phyloP scores from a whole-genome alignment of 2,797 vertebrate species.

The Buceros bicornis region DNA sequence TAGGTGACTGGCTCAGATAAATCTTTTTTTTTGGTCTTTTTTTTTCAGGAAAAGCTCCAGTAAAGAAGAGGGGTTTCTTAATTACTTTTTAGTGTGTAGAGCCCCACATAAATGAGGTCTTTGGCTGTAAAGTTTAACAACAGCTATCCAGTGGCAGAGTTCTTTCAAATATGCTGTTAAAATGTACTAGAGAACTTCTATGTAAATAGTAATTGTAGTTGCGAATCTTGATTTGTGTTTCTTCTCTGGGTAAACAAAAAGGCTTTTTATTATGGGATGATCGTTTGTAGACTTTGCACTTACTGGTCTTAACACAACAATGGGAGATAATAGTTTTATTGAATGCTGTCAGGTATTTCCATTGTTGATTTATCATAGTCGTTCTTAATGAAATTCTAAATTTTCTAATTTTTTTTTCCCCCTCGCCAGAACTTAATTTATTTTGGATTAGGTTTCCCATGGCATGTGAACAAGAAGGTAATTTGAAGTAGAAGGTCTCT shows the following conservation, averaged over 20 bases:
- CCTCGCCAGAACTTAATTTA: constrained; percentile 52
- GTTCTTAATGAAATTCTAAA: neutral
- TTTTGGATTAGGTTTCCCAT: constrained; percentile 63
- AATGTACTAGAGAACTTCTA: neutral
- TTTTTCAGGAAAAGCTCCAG: neutral
- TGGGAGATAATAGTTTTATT: neutral
- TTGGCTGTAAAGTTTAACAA: neutral
- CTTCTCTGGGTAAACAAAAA: neutral
- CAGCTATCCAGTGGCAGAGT: neutral
- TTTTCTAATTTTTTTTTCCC: neutral
- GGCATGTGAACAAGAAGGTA: constrained; percentile 64
- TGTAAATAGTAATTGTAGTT: neutral
- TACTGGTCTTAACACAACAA: neutral
- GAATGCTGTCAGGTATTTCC: neutral
- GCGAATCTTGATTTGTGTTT: neutral
- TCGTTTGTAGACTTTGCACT: neutral
- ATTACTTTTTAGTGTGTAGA: neutral
- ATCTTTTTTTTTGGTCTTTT: no score
- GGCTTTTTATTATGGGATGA: neutral
- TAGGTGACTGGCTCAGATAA: neutral
- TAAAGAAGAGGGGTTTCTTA: neutral
- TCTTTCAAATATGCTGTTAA: neutral
- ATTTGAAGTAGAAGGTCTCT: neutral
- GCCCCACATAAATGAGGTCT: neutral
- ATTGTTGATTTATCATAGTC: neutral